These are phyloP conservation scores for Pristiophorus japonicus DNA, from an alignment of 2,113 vertebrate genomes.

Conservation along the genomic window DNA sequence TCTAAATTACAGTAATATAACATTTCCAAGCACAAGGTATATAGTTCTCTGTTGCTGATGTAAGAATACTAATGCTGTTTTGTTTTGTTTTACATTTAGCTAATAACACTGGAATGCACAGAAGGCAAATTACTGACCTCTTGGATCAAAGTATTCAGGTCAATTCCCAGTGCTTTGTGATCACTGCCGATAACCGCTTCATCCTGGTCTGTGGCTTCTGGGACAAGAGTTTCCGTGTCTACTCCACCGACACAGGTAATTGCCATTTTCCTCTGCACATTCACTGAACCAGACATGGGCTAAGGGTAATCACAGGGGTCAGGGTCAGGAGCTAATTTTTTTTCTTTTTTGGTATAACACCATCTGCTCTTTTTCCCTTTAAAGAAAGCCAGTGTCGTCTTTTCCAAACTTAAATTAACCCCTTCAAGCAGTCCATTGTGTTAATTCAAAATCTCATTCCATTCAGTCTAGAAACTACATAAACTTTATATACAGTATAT, in stretches of 20 bases:
- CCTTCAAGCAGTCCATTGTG: not conserved
- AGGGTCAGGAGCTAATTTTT: constrained; percentile 38
- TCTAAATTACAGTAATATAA: constrained; percentile 33
- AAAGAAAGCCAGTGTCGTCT: not conserved
- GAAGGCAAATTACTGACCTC: constrained; percentile 90
- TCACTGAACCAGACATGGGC: constrained; percentile 29
- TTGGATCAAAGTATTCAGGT: constrained; percentile 96
- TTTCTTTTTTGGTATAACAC: not conserved
- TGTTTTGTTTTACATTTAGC: constrained; percentile 55
- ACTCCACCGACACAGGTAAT: constrained; percentile 90
- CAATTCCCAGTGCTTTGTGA: constrained; percentile 86
- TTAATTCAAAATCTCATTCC: not conserved
- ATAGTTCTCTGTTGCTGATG: constrained; percentile 21
- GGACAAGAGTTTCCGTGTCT: constrained; percentile 97
- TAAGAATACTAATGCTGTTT: constrained; percentile 24
- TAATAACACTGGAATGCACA: constrained; percentile 75
- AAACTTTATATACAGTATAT: too few species aligned
- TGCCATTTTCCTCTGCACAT: constrained; percentile 36
- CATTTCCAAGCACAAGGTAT: constrained; percentile 25
- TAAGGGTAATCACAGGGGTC: constrained; percentile 39
- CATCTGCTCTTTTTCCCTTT: constrained; percentile 31
- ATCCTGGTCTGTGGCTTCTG: constrained; percentile 95
- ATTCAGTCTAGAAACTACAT: not conserved
- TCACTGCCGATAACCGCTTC: constrained; percentile 90
- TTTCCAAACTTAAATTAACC: not conserved